phyloP scores from a whole-genome alignment of 2,797 vertebrate species.

The Smutsia gigantea region DNA sequence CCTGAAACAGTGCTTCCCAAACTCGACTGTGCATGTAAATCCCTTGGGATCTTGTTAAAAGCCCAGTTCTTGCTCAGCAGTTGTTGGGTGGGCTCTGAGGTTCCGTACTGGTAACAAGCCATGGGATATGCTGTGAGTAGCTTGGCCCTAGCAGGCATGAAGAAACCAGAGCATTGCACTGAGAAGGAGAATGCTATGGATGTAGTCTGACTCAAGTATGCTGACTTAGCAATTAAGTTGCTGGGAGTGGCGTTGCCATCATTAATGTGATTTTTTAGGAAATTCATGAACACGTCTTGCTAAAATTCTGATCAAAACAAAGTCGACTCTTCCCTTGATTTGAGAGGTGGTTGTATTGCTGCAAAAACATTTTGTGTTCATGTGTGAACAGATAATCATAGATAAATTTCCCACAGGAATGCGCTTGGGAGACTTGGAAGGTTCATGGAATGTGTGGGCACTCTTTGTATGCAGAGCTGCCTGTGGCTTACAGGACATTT shows the following conservation, averaged over 20 bases:
- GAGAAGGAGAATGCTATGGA: neutral
- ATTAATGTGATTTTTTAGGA: neutral
- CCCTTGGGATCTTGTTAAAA: neutral
- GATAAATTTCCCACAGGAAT: neutral
- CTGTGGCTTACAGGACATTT: neutral
- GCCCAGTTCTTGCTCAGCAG: neutral
- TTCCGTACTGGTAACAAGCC: neutral
- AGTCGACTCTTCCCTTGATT: neutral
- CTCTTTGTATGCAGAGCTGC: neutral
- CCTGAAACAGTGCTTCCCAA: neutral
- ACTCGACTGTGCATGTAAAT: neutral
- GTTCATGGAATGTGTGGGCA: neutral
- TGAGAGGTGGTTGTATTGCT: neutral
- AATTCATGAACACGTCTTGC: neutral
- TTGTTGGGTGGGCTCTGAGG: neutral
- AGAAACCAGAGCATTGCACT: neutral
- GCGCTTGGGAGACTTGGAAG: neutral
- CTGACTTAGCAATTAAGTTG: neutral
- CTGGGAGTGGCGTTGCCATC: neutral
- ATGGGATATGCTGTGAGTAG: neutral
- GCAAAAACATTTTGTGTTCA: neutral
- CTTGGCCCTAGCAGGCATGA: neutral
- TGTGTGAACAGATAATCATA: neutral
- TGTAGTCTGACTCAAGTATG: neutral
- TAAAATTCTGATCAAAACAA: neutral